Percentiles rank a stretch among this genome's conserved stretches.
phyloP scores from a whole-genome alignment of 1,140 invertebrate species.

The Ostrea denselamellosa region DNA sequence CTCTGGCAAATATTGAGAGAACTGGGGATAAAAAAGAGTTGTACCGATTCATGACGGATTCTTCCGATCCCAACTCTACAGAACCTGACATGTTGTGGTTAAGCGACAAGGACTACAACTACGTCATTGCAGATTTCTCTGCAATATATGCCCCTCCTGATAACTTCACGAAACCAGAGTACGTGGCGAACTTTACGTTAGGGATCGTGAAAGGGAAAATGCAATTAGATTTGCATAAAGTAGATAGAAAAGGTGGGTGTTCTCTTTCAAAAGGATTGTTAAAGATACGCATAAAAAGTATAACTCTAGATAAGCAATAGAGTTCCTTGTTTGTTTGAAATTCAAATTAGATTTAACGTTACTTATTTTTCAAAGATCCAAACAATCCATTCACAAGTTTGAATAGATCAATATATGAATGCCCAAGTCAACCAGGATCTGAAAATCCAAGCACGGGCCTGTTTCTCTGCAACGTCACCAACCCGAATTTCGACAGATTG shows the following conservation, averaged over 20 bases:
- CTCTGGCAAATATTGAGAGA: constrained; percentile 28
- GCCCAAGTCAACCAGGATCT: not conserved
- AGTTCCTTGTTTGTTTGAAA: not conserved
- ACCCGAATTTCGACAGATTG: constrained; percentile 1
- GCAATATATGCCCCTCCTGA: constrained; percentile 37
- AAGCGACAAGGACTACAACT: constrained; percentile 37
- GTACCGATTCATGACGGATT: constrained; percentile 48
- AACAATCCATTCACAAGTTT: not conserved
- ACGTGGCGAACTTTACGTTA: constrained; percentile 1
- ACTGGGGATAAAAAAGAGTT: not conserved
- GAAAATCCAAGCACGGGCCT: not conserved
- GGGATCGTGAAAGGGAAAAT: constrained; percentile 7
- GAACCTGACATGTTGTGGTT: constrained; percentile 30
- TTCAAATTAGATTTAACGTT: not conserved
- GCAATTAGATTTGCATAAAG: not conserved
- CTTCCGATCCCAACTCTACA: constrained; percentile 45
- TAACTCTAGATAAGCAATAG: not conserved
- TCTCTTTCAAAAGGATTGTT: not conserved
- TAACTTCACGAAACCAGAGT: not conserved
- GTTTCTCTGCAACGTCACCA: constrained; percentile 13
- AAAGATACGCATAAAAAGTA: too few relatives aligned
- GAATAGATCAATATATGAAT: constrained; percentile 5
- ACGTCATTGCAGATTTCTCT: not conserved
- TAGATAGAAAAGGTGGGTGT: not conserved
- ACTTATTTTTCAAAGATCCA: not conserved